Conservation (phyloP, 2,888 invertebrate species). For the Danaus chrysippus region DNA sequence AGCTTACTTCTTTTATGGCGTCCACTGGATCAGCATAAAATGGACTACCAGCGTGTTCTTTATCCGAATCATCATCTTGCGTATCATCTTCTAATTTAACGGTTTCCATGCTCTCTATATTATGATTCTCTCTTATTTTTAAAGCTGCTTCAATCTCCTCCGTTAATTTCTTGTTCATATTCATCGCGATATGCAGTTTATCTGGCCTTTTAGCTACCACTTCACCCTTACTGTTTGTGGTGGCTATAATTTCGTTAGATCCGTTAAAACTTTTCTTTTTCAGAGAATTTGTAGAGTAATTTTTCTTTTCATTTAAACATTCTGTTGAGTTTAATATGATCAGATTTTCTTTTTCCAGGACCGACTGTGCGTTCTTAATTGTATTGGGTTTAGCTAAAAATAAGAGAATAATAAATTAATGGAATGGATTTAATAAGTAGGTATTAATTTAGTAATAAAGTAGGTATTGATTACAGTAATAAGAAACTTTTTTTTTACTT, state of each 20-base stretch:
- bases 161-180: slow-evolving; percentile 73
- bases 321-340: slow-evolving; percentile 64
- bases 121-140: slow-evolving; percentile 61
- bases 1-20: slow-evolving; percentile 81
- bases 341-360: slow-evolving; percentile 70
- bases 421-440: background rate
- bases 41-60: slow-evolving; percentile 87
- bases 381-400: slow-evolving; percentile 66
- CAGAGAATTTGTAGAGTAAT: slow-evolving; percentile 58
- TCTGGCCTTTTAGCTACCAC: slow-evolving; percentile 71
- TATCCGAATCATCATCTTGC: slow-evolving; percentile 59
- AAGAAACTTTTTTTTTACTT: slow-evolving; percentile 40
- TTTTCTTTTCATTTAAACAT: slow-evolving; percentile 65
- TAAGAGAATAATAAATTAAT: slow-evolving; percentile 10
- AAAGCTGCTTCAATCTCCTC: slow-evolving; percentile 72
- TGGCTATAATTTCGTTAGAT: slow-evolving; percentile 69
- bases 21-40: slow-evolving; percentile 95
- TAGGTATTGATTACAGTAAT: background rate
- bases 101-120: slow-evolving; percentile 72
- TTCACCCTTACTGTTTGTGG: slow-evolving; percentile 73
- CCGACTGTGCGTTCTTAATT: slow-evolving; percentile 70
- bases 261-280: slow-evolving; percentile 60
- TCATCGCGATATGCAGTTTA: slow-evolving; percentile 67
- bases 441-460: background rate
- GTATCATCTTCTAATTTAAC: slow-evolving; percentile 68